Base-by-base conservation (phyloP, 64 coral and sea anemone genomes). In the Montipora sp. region DNA sequence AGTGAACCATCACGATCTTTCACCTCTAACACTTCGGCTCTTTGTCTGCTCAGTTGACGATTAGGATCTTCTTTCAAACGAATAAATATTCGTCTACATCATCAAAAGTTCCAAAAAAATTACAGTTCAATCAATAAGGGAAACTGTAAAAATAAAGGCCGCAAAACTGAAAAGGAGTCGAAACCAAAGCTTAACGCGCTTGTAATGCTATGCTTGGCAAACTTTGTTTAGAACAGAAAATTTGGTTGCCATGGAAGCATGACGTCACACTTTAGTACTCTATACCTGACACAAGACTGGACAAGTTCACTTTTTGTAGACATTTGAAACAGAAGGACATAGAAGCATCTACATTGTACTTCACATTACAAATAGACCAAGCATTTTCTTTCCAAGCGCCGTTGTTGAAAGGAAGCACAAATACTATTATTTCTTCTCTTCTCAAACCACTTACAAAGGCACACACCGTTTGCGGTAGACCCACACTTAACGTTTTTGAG, bases 1-100 rank as follows among this genome's bases (percentile, higher is more conserved):
- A 80, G 48, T 80, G 6, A 58, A 80, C 78, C 78, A 80, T 80
- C 78, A 80, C 78, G 51, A 58, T 80, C 49, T 80, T 80, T 80
- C 78, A 71, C 59, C 9, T 63, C 59, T 63, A 63, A 14, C 59
- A 80, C 46, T 47, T 49, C 16, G 75, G 45, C 45, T 16, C 46
- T 78, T 78, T 49, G 1, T 78, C 75, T 78, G 14, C 75, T 49
- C 45, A 71, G 67, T 65, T 65, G 3, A 65, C 9, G 15, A 65
- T 3, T 65, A 7, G 4, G 9, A 65, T 65, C 15, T 16, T 13
- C 15, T 65, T 65, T 65, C 15, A 11, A 65, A 78, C 45, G 16
- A 16, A 49, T 80, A 21, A 7, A 24, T 51, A 58, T 14, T 16
- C 20, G 5, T 23, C 18, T 71, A 21, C 18, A n/a, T n/a, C 20